Evolutionary conservation across 2,113 vertebrate genomes (phyloP).

Genomic region (Procavia capensis): DNA sequence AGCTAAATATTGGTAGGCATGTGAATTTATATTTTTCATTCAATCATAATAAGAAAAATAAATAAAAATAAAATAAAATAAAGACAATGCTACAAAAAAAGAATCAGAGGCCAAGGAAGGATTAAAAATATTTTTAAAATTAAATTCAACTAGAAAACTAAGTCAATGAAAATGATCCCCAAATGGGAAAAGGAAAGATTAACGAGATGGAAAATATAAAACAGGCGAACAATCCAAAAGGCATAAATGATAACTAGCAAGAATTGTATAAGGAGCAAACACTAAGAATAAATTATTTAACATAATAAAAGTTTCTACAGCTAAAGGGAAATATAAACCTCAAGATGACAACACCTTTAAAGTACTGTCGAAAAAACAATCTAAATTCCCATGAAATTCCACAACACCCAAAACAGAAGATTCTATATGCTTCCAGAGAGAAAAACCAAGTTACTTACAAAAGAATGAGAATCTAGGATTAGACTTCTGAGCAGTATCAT

Average conservation of each 20-base stretch:
- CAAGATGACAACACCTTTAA: not conserved
- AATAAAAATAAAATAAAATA: no score
- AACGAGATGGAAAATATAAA: not conserved
- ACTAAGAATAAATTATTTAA: not conserved
- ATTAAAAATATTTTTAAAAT: not conserved
- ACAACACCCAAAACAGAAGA: not conserved
- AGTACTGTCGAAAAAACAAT: not conserved
- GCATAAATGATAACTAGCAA: no score
- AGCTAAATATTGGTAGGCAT: no score
- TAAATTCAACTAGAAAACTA: not conserved
- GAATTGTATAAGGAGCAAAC: not conserved
- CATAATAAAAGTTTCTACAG: not conserved
- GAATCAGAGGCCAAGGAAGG: not conserved
- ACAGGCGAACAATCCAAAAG: not conserved
- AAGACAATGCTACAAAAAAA: not conserved
- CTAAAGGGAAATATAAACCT: not conserved
- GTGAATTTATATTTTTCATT: no score
- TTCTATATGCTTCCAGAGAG: not conserved
- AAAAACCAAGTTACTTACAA: conserved; percentile 1
- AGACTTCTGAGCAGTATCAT: not conserved
- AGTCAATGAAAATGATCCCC: not conserved
- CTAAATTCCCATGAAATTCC: not conserved
- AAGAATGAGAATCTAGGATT: not conserved
- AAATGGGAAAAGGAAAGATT: not conserved
- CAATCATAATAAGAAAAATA: no score